Evolutionary conservation across 2,797 vertebrate genomes (phyloP).

Genomic region (Falco novaeseelandiae): DNA sequence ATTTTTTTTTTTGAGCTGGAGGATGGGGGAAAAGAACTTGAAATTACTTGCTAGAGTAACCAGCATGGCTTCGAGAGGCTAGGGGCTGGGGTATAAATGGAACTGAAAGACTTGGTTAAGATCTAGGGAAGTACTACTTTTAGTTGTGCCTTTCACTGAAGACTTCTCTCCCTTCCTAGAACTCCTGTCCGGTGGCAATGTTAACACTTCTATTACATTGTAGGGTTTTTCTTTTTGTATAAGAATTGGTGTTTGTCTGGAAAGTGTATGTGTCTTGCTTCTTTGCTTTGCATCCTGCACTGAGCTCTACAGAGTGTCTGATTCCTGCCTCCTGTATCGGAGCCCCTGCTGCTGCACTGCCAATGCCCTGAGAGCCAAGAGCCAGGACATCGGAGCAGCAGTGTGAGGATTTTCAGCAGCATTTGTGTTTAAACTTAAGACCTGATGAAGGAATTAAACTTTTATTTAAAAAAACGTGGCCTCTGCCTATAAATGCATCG

Average conservation of each 20-base stretch:
- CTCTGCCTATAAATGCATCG: constrained; percentile 1
- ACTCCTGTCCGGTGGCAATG: constrained; percentile 18
- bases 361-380: not conserved
- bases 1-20: constrained; percentile 5
- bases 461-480: constrained; percentile 58
- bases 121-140: not conserved
- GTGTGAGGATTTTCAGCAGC: constrained; percentile 15
- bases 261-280: constrained; percentile 48
- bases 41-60: not conserved
- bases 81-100: not conserved
- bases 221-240: constrained; percentile 43
- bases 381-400: not conserved
- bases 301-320: constrained; percentile 43
- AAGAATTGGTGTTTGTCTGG: constrained; percentile 44
- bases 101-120: not conserved
- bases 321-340: constrained; percentile 17
- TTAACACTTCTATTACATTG: constrained; percentile 26
- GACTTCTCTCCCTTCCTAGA: constrained; percentile 45
- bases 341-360: constrained; percentile 20
- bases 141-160: constrained; percentile 54
- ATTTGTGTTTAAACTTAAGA: constrained; percentile 63
- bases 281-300: constrained; percentile 65
- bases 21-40: constrained; percentile 17
- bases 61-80: not conserved
- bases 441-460: constrained; percentile 74